Evolutionary conservation across 2,797 vertebrate genomes (phyloP).

Genomic region (Neomorphus geoffroyi): DNA sequence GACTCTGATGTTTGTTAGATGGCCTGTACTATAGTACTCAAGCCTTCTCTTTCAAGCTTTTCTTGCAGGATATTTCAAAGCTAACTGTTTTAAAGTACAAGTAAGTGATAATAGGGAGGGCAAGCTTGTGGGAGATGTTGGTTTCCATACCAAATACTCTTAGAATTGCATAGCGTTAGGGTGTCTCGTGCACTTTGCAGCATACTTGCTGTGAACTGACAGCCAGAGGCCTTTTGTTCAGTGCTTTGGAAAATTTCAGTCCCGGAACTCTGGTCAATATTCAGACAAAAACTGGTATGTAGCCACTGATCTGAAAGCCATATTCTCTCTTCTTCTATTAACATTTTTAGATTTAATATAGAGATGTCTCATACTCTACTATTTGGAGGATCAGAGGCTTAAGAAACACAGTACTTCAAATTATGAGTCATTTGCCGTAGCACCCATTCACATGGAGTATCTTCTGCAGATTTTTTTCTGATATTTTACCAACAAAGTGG

Average conservation of each 20-base stretch:
- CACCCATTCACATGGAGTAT: background rate
- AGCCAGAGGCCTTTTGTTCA: slow-evolving; percentile 25
- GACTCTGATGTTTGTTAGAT: background rate
- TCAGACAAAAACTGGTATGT: background rate
- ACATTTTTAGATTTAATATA: background rate
- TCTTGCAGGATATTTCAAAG: slow-evolving; percentile 25
- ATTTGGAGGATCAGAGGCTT: background rate
- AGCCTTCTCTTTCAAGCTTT: slow-evolving; percentile 11
- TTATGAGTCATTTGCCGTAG: background rate
- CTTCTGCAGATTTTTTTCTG: background rate
- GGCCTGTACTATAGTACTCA: background rate
- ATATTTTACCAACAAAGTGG: background rate
- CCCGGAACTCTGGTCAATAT: background rate
- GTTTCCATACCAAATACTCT: background rate
- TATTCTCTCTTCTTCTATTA: background rate
- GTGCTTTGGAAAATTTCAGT: slow-evolving; percentile 1
- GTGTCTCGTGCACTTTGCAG: background rate
- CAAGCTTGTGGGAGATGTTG: background rate
- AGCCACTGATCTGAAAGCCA: background rate
- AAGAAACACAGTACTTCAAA: background rate
- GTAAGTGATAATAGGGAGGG: background rate
- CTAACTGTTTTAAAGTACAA: background rate
- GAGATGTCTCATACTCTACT: background rate
- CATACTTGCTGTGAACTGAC: slow-evolving; percentile 4
- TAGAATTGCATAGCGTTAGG: background rate